Conservation (phyloP, 2,797 vertebrate genomes). For the Pseudochirops corinnae region DNA sequence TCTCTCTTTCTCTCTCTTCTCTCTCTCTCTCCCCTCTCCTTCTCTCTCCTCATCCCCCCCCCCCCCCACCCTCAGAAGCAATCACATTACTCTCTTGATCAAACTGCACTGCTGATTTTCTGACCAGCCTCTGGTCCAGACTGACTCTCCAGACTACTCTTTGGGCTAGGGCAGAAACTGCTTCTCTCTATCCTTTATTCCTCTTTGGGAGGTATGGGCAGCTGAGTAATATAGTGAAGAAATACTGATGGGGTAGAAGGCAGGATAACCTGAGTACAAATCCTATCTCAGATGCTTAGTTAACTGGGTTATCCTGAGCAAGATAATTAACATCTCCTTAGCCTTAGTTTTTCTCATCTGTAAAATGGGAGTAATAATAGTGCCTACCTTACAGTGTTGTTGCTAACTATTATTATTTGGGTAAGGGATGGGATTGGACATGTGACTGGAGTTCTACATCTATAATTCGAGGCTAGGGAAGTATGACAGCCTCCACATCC, state of each 20-base stretch:
- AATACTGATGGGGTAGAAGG: background rate
- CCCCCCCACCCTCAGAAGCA: too few relatives aligned
- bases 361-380: background rate
- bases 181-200: background rate
- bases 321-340: background rate
- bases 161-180: background rate
- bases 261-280: background rate
- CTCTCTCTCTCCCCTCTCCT: background rate
- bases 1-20: too few relatives aligned
- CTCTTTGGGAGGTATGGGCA: background rate
- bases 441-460: background rate
- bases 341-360: background rate
- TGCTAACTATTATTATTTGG: background rate
- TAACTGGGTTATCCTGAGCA: background rate
- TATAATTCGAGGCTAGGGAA: background rate
- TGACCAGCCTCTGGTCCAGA: background rate
- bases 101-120: background rate
- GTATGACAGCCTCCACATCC: background rate
- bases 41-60: background rate
- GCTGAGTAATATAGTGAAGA: background rate
- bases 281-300: background rate
- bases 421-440: background rate
- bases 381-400: background rate
- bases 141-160: constrained; percentile 7
- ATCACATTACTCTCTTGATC: background rate